phyloP scores from a whole-genome alignment of 2,888 invertebrate species.

The Nasonia oneida region DNA sequence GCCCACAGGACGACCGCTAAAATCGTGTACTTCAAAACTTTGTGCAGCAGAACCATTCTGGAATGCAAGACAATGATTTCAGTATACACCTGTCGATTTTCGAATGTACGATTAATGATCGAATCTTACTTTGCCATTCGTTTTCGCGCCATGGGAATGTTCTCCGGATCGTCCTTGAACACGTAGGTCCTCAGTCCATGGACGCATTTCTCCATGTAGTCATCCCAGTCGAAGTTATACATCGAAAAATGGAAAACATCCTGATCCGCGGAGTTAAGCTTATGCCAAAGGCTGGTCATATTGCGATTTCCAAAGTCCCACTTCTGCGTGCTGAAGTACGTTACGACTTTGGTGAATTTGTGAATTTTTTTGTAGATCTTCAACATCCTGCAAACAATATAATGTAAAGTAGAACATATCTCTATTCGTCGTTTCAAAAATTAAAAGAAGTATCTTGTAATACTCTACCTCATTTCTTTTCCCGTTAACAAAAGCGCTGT shows the following conservation, averaged over 20 bases:
- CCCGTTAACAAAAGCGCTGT: constrained; percentile 80
- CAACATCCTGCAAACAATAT: constrained; percentile 76
- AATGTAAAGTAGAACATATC: not conserved
- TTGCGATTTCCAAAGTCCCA: constrained; percentile 72
- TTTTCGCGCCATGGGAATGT: constrained; percentile 69
- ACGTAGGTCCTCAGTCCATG: constrained; percentile 79
- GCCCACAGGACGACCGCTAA: constrained; percentile 55
- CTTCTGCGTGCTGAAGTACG: constrained; percentile 80
- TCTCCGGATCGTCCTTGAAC: constrained; percentile 79
- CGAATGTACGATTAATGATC: not conserved
- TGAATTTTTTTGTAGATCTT: constrained; percentile 80
- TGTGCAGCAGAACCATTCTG: constrained; percentile 68
- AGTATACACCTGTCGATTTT: not conserved
- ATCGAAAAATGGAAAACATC: constrained; percentile 79
- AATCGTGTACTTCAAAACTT: constrained; percentile 65
- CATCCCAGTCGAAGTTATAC: constrained; percentile 79
- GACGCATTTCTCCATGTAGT: constrained; percentile 80
- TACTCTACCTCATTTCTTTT: constrained; percentile 80
- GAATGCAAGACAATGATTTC: constrained; percentile 43
- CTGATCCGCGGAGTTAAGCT: constrained; percentile 77
- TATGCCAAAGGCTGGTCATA: constrained; percentile 76
- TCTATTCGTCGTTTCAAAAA: not conserved
- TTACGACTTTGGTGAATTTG: constrained; percentile 78
- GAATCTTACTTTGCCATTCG: constrained; percentile 69
- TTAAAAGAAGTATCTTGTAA: not conserved